Evolutionary conservation across 2,113 vertebrate species (phyloP).

Genomic region (Anhinga anhinga): DNA sequence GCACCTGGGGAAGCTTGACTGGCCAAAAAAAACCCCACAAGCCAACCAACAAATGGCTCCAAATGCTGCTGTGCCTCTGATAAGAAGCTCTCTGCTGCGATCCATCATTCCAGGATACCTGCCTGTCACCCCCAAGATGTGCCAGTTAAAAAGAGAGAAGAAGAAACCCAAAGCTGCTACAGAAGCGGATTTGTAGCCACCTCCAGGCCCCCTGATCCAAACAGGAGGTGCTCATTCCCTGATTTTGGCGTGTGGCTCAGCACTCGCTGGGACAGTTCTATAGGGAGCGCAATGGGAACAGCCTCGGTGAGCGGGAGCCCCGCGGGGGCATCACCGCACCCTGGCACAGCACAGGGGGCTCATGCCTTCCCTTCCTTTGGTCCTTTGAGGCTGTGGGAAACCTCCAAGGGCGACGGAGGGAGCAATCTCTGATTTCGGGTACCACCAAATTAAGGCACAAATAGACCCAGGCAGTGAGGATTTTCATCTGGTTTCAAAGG

Average conservation of each 20-base stretch:
- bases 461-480: background rate
- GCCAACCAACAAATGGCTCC: background rate
- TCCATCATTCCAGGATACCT: background rate
- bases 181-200: background rate
- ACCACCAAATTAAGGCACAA: background rate
- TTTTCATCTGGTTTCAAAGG: background rate
- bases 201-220: background rate
- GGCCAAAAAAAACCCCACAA: background rate
- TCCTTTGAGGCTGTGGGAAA: background rate
- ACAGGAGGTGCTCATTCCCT: background rate
- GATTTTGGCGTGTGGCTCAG: background rate
- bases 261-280: background rate
- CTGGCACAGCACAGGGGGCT: accelerated
- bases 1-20: background rate
- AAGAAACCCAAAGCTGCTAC: background rate
- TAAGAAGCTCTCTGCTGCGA: background rate
- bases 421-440: background rate
- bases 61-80: background rate
- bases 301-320: accelerated
- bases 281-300: background rate
- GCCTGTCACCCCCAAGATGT: background rate
- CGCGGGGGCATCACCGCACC: background rate
- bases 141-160: background rate
- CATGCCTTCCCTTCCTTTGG: background rate
- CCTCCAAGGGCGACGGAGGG: background rate